Evolutionary conservation across 2,888 invertebrate species (phyloP), one percentile per base, ranked within the genome.

Genomic region (Dolomedes plantarius): DNA sequence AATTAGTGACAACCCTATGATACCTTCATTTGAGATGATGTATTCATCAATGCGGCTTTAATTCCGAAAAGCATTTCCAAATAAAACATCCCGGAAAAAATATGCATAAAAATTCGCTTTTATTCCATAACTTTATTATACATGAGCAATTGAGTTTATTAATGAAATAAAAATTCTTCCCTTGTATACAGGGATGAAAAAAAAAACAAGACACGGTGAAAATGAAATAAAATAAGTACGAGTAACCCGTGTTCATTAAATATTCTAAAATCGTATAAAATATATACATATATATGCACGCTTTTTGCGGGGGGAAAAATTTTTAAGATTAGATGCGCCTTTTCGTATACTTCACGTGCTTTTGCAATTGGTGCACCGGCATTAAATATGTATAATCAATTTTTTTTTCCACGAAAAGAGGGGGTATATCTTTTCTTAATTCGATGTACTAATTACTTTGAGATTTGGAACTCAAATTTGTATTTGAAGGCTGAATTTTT

Each of bases 321-420:
- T 75, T 75, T 82, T 71, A 64, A 75, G 74, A 75, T 75, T 65
- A 31, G 46, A 19, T 28, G 29, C 68, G 28, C 64, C 28, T 32
- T 67, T n/a, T n/a, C 68, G 7, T 68, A 36, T 7, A 36, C 32
- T 23, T 39, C 19, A n/a, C 28, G 28, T 69, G 39, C n/a, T 72
- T 27, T 72, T 29, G 5, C 50, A 36, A 62, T 32, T 36, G 29
- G 64, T 64, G 67, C 32, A 69, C 23, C 27, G 36, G 75, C 69
- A 82, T 83, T 83, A 83, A 83, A 83, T 83, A 83, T 83, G 83
- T 83, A 83, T 83, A 83, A 77, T 83, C 72, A 83, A 73, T 83
- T 83, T 83, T 77, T 83, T 83, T 29, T 32, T 29, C 41, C 29
- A 29, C 28, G 7, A 19, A 32, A n/a, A n/a, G 31, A n/a, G 16